Conservation (phyloP, 2,888 invertebrate genomes). For the Conomelus anceps region DNA sequence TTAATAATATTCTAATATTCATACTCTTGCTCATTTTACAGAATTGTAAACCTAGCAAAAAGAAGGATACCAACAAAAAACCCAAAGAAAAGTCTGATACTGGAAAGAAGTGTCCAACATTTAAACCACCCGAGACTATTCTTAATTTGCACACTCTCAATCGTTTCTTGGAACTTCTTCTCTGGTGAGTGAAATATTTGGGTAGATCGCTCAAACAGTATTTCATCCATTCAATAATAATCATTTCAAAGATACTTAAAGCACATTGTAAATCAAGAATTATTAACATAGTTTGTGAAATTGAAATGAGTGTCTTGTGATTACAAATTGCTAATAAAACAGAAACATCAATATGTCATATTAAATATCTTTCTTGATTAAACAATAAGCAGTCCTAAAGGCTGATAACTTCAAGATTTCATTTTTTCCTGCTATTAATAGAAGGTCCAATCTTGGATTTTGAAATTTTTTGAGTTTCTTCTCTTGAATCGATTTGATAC, state of each 20-base stretch:
- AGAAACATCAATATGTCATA: no score
- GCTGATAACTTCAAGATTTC: no score
- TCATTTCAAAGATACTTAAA: constrained; percentile 25
- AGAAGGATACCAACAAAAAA: constrained; percentile 42
- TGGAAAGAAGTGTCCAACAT: constrained; percentile 37
- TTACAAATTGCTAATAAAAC: no score
- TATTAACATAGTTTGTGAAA: no score
- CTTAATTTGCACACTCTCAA: constrained; percentile 44
- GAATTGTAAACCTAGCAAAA: constrained; percentile 44
- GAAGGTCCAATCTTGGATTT: no score
- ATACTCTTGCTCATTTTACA: constrained; percentile 33
- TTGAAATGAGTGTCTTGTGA: no score
- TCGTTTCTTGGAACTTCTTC: constrained; percentile 44
- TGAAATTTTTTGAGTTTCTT: no score
- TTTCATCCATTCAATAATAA: constrained; percentile 12
- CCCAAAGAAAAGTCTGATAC: constrained; percentile 42
- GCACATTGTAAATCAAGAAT: no score
- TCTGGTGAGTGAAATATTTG: constrained; percentile 41
- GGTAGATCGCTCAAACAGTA: constrained; percentile 24
- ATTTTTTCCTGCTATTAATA: no score
- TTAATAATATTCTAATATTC: not conserved
- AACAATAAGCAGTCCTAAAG: no score
- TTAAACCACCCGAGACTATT: constrained; percentile 45
- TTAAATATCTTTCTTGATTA: no score
- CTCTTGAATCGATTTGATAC: no score